Conservation (phyloP, 2,888 invertebrate genomes). For the Cheilosia variabilis region DNA sequence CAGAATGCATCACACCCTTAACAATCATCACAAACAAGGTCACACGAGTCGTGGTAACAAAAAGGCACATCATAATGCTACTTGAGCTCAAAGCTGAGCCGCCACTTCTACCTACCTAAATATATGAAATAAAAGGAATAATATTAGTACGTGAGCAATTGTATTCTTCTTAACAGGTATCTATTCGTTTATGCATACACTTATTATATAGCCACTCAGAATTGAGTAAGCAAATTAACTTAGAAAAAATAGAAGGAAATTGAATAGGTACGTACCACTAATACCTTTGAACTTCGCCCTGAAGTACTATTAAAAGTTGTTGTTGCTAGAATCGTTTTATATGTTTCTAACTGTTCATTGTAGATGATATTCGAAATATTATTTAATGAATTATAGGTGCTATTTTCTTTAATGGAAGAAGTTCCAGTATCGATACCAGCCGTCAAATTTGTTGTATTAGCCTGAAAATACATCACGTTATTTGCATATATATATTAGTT, state of each 20-base stretch:
- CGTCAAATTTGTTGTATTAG: neutral
- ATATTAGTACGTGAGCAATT: no score
- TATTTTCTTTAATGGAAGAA: neutral
- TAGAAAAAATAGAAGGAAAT: neutral
- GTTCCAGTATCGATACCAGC: neutral
- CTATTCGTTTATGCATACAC: no score
- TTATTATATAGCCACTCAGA: no score
- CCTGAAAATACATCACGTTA: slow-evolving; percentile 8
- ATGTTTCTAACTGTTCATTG: neutral
- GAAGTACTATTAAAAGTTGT: neutral
- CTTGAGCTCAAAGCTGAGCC: no score
- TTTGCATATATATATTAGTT: neutral
- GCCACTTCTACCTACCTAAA: no score
- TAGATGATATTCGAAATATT: slow-evolving; percentile 6
- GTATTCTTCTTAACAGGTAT: no score
- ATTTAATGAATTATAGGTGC: neutral
- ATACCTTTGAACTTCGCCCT: neutral
- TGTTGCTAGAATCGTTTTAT: neutral
- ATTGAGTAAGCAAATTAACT: no score
- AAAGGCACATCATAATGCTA: no score
- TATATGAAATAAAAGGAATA: no score
- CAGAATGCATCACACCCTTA: no score
- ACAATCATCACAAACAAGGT: no score
- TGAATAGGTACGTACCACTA: slow-evolving; percentile 6
- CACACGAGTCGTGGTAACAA: no score